Base-by-base conservation (phyloP, 2,888 invertebrate genomes). In the Apoderus coryli region DNA sequence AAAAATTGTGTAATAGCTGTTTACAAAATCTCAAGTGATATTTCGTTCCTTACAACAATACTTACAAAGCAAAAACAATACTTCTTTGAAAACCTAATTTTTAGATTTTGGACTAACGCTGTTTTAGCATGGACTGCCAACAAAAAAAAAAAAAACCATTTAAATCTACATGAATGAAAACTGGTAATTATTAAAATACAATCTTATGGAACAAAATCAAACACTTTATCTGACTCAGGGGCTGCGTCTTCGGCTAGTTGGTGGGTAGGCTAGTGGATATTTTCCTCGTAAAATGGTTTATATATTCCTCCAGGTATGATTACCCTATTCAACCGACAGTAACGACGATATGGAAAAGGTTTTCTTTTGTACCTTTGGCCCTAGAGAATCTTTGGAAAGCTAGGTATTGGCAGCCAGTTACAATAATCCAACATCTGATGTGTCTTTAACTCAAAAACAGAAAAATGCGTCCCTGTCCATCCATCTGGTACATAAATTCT, bases 401-500 rank as follows among this genome's bases (percentile, higher is more conserved):
- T n/a, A 19, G 19, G 19, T 19, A 19, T 19, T 19, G 19, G 19
- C 19, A 6, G n/a, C 19, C 19, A 19, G 7, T 19, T 19, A 19
- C n/a, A 7, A 19, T 19, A 19, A 19, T 19, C 19, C 19, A 19
- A 19, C n/a, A 19, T 19, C 19, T 19, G 19, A 19, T 19, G 19
- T n/a, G 19, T 19, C 19, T 19, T 19, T 19, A 19, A 19, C 19
- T 19, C 19, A n/a, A n/a, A n/a, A n/a, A n/a, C n/a, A n/a, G n/a
- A n/a, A n/a, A n/a, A n/a, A n/a, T n/a, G n/a, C n/a, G 29, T 23
- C 10, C 14, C 22, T n/a, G 14, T 10, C 29, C 23, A 25, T 14
- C 24, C 22, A 23, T 29, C 24, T 23, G 29, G 29, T n/a, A 29
- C n/a, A 23, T 26, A 29, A n/a, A 29, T 15, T n/a, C 29, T 12